Evolutionary conservation across 2,113 vertebrate species (phyloP).

Genomic region (Oreotrochilus melanogaster): DNA sequence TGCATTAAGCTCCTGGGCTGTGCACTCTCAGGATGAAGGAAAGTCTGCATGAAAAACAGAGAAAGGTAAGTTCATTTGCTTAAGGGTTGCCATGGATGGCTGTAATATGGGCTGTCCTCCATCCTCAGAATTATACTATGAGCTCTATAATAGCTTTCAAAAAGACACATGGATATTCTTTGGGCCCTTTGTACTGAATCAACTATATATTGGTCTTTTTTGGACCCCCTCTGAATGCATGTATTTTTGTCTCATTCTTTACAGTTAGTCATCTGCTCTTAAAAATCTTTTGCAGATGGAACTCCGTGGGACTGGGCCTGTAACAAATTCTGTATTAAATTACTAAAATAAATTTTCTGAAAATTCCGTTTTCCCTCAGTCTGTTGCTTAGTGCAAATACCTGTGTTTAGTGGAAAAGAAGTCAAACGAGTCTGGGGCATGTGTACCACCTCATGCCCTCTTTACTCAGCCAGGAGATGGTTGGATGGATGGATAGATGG

Average conservation of each 20-base stretch:
- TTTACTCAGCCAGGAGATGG: background rate
- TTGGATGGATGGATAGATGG: background rate
- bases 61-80: slow-evolving; percentile 35
- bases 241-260: background rate
- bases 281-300: slow-evolving; percentile 62
- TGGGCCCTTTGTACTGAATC: background rate
- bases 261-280: slow-evolving; percentile 14
- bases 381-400: background rate
- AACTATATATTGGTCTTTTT: background rate
- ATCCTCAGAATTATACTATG: background rate
- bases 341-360: slow-evolving; percentile 39
- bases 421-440: background rate
- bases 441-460: background rate
- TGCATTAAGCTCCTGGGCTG: background rate
- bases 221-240: background rate
- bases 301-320: slow-evolving; percentile 38
- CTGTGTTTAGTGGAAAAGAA: background rate
- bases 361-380: background rate
- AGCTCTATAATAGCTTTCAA: background rate
- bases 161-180: background rate
- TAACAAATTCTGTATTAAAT: slow-evolving; percentile 31
- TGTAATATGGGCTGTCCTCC: background rate
- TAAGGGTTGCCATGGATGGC: background rate
- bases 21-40: background rate
- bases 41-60: background rate